Evolutionary conservation across 2,888 invertebrate genomes (phyloP), one percentile per base, ranked within the genome.

Genomic region (Platerodrilus igneus): DNA sequence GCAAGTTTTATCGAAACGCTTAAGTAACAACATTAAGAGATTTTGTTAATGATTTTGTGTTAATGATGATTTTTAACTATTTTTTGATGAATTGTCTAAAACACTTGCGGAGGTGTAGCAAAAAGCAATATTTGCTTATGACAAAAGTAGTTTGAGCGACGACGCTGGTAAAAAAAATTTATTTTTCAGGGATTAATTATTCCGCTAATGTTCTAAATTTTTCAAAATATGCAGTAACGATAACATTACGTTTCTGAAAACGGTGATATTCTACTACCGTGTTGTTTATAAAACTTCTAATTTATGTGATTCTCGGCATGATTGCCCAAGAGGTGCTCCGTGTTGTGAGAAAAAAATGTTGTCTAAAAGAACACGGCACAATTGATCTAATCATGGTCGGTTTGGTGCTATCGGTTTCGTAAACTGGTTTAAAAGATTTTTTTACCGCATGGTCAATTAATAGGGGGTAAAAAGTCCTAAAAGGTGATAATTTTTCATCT

Each of bases 401-500:
- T n/a, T n/a, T n/a, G n/a, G n/a, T n/a, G n/a, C 16, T 5, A 14
- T 28, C 2, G 14, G 28, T 16, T 28, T 28, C 16, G 9, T 2
- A 8, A n/a, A 28, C 28, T 28, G 28, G 28, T 31, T 31, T 17
- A 31, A 31, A 11, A 32, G 14, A n/a, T 5, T 9, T 32, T 32
- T 21, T 15, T 22, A n/a, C 32, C 32, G 4, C 31, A 31, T 18
- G 31, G 28, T 14, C 17, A 19, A 36, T 19, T 28, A 34, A 33
- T 47, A 17, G 13, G 32, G 10, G 60, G 58, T 4, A 44, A 29
- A 62, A 61, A 41, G 50, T 59, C n/a, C 17, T 65, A 26, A 57
- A 65, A 25, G 61, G 63, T 3, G 60, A 66, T 41, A 66, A 63
- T 48, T 45, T 63, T 36, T 46, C 53, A 4, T 51, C 49, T 7